Base-by-base conservation (phyloP, 2,797 vertebrate species). In the Sebastes itinus region DNA sequence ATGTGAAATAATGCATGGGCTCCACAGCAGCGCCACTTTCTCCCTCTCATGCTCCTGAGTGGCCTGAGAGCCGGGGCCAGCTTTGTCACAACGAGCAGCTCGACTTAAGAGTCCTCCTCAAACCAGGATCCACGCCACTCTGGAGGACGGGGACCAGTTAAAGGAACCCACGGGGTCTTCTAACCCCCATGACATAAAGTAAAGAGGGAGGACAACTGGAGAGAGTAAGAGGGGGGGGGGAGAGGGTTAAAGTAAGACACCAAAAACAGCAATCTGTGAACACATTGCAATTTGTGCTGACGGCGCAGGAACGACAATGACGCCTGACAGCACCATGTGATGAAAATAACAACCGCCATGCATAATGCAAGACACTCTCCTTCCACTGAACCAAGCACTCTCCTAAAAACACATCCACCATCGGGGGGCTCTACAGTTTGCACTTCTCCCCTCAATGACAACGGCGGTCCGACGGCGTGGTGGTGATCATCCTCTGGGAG, bases 1-100 rank as follows among this genome's bases (percentile, higher is more conserved):
- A 81, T 92, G 92, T 92, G 93, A 93, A 96, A 95, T 95, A 95
- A 95, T 95, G 93, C 93, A 95, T 94, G 90, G 71, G 46, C 85
- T 88, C 87, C 91, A 77, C 78, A 79, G 85, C 69, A 67, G 75
- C 72, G 77, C 83, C 83, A 87, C 87, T 89, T 78, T 84, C 85
- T 75, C 66, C 52, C 75, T 80, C 86, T 75, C 62, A 33, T 67
- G 85, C 83, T 85, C 77, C 72, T 81, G 87, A 91, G 91, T 92
- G 89, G 72, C 65, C 86, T 78, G 74, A 88, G 78, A 78, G 67
- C 14, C 4, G 77, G 75, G 84, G 63, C 67, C 68, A 32, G 30
- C 83, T 91, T 82, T 83, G 85, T 89, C 80, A 87, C 84, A 89
- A 77, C 76, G 89, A 83, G 42, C 82, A 28, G 9, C 82, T 33